A percentile compares a stretch with the other conserved stretches of the same genome.
phyloP scores from a whole-genome alignment of 92 coral and sea anemone species.

The Siderastrea siderea region DNA sequence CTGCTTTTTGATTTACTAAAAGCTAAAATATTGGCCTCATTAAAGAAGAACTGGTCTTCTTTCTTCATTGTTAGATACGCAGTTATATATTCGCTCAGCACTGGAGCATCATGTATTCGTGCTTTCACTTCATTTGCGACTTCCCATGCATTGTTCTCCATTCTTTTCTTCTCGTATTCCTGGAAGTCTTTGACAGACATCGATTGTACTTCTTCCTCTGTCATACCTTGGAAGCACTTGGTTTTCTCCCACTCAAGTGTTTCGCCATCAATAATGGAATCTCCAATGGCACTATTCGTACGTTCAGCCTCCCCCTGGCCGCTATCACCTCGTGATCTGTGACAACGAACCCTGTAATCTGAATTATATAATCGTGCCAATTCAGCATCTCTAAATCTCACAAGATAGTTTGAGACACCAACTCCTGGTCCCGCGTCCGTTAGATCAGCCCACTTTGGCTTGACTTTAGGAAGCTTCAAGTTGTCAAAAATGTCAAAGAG shows the following conservation, averaged over 20 bases:
- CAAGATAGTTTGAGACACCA: slow-evolving; percentile 4
- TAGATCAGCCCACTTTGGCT: slow-evolving; percentile 16
- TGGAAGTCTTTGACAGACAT: slow-evolving; percentile 15
- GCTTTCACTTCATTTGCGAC: slow-evolving; percentile 22
- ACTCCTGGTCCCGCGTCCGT: slow-evolving; percentile 49
- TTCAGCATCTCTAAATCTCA: slow-evolving; percentile 27
- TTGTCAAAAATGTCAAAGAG: background rate
- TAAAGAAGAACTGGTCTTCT: too few relatives aligned
- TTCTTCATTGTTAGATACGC: too few relatives aligned
- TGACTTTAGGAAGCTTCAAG: background rate
- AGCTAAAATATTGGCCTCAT: too few relatives aligned
- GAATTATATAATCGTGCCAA: background rate
- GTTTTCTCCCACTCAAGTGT: slow-evolving; percentile 25
- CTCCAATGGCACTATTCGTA: slow-evolving; percentile 22
- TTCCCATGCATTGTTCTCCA: slow-evolving; percentile 34
- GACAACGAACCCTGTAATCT: background rate
- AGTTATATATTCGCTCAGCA: background rate
- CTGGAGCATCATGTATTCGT: slow-evolving; percentile 25
- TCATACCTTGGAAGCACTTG: slow-evolving; percentile 11
- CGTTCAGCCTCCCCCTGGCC: slow-evolving; percentile 33
- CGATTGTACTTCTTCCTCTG: background rate
- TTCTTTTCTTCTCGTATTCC: slow-evolving; percentile 16
- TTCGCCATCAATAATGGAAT: slow-evolving; percentile 19
- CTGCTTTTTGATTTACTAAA: too few relatives aligned
- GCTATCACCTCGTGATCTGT: background rate